Evolutionary conservation across 2,113 vertebrate species (phyloP), one percentile per base, ranked within the genome.

Genomic region (Rhipidura dahli): DNA sequence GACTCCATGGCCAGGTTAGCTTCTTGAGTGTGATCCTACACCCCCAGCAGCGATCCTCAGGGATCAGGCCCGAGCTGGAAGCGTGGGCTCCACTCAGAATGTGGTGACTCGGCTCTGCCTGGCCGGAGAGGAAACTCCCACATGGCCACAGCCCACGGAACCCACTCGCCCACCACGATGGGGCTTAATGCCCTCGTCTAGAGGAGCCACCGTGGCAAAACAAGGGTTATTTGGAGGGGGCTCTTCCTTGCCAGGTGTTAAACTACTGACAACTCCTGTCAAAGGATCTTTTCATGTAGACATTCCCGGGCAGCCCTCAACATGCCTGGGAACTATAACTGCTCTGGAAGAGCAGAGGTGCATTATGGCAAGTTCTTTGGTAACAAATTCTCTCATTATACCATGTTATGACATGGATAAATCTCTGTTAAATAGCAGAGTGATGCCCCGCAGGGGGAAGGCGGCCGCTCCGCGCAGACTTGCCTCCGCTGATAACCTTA

Each of bases 391-490:
- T 94, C 94, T 96, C 96, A 87, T 92, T 94, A 95, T 97, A 95
- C 97, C 95, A 85, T 98, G 97, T 98, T 98, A 97, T 98, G 98
- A 98, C 98, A 98, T 49, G 89, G 96, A 97, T 96, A 97, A 97
- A 89, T 85, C 95, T 96, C 94, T 93, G 96, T 93, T 96, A 93
- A 97, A 95, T 95, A 96, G 96, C 96, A 87, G 84, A 90, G 81
- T 37, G 69, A 92, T 95, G 90, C 96, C 97, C 97, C 0, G 93
- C 95, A 90, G 97, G 95, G 94, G 56, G 78, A 92, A 93, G 64
- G 93, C 91, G 83, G 89, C 95, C 2, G 50, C 90, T 87, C 87
- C 11, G 77, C 16, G 8, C 91, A 93, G 95, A 88, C 97, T 94
- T 95, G 97, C 92, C 96, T 96, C 86, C 15, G 9, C 96, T 66